Evolutionary conservation across 2,113 vertebrate genomes (phyloP), one percentile per base, ranked within the genome.

Genomic region (Ageneiosus marmoratus): DNA sequence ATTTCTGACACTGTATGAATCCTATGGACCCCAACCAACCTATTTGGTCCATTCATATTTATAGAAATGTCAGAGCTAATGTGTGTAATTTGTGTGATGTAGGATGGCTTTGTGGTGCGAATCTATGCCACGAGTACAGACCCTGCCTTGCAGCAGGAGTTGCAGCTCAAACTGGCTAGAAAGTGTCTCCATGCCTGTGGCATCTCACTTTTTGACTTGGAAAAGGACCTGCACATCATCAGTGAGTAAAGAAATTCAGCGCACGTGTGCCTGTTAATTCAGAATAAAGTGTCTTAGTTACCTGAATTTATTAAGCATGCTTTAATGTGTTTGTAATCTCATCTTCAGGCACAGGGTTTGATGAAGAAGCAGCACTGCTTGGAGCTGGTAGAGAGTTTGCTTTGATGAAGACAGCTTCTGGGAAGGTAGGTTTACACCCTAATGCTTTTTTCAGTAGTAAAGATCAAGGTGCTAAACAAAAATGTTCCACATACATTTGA

Each of bases 181-280:
- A 99, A 99, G 90, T 99, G 98, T 91, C 95, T 99, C 83, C 98
- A 99, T 84, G 98, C 98, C 62, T 99, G 98, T 89, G 98, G 98
- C 56, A 99, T 99, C 87, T 99, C 98, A 5, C 88, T 99, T 4
- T 99, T 99, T 91, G 98, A 99, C 93, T 92, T 99, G 87, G 98
- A 99, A 89, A 99, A 99, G 90, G 98, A 99, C 89, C 94, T 99
- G 85, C 98, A 99, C 92, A 99, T 99, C 85, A 98, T 99, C 92
- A 99, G 98, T 99, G 94, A 97, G 94, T 89, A 37, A 41, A 41
- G 37, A 41, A 41, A 41, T 41, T 41, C 37, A 41, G 37, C 37
- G 76, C 48, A 34, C 5, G 5, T 22, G 15, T n/a, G n/a, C 27
- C 1, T 46, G 44, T 50, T 76, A 34, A 69, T 46, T 10, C 16